phyloP scores from a whole-genome alignment of 37 sponge, comb jelly and placozoan genomes.

The Aplysina aerophoba region DNA sequence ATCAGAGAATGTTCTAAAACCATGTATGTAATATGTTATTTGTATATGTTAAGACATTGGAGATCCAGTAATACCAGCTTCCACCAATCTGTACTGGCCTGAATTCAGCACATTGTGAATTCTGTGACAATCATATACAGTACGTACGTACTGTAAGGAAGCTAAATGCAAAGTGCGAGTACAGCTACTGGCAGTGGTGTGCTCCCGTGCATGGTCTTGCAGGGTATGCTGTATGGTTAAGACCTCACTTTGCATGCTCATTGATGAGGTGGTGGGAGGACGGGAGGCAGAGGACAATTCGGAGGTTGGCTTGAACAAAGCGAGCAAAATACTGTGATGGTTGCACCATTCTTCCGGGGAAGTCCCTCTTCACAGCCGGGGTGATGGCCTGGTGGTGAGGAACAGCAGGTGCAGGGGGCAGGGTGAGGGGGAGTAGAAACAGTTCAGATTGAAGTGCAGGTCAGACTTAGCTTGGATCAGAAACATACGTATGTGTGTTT shows the following conservation, averaged over 20 bases:
- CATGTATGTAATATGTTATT: too few species aligned
- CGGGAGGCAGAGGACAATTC: constrained; percentile 75
- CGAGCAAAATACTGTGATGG: constrained; percentile 85
- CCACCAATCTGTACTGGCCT: too few species aligned
- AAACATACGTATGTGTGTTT: background rate
- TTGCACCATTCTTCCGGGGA: constrained; percentile 74
- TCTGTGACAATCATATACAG: too few species aligned
- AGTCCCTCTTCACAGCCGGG: constrained; percentile 85
- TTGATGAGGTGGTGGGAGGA: constrained; percentile 65
- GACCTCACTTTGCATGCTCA: constrained; percentile 60
- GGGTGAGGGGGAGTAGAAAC: background rate
- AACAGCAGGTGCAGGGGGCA: background rate
- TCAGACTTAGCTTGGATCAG: background rate
- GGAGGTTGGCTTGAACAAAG: constrained; percentile 69
- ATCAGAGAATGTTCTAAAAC: too few species aligned
- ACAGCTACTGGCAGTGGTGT: too few species aligned
- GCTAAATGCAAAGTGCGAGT: too few species aligned
- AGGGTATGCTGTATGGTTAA: too few species aligned
- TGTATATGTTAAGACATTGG: too few species aligned
- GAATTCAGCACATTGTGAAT: too few species aligned
- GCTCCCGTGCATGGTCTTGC: too few species aligned
- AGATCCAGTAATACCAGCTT: too few species aligned
- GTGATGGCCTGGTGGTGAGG: constrained; percentile 54
- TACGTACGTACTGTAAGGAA: too few species aligned
- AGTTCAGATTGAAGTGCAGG: background rate